Conservation (phyloP, 2,113 vertebrate genomes). For the Cyprinodon variegatus region DNA sequence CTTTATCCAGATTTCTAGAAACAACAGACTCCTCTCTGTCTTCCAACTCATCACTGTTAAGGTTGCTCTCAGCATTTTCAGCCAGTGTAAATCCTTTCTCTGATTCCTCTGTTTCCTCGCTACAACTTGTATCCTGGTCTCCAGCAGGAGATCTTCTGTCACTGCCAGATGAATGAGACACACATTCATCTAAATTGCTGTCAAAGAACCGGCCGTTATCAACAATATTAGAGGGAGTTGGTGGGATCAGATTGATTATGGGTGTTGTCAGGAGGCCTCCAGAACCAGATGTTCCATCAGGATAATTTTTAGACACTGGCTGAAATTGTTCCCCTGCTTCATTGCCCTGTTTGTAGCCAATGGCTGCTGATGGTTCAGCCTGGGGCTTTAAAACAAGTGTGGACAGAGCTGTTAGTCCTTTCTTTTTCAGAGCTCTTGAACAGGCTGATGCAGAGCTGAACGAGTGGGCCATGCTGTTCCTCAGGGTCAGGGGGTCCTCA, state of each 20-base stretch:
- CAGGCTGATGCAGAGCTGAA: slow-evolving; percentile 64
- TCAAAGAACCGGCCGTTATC: slow-evolving; percentile 79
- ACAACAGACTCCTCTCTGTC: slow-evolving; percentile 18
- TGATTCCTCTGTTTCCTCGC: slow-evolving; percentile 12
- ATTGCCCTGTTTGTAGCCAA: slow-evolving; percentile 34
- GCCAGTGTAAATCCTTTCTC: neutral
- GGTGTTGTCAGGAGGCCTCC: slow-evolving; percentile 66
- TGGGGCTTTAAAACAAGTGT: slow-evolving; percentile 61
- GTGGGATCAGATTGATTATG: slow-evolving; percentile 80
- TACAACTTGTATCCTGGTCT: slow-evolving; percentile 47
- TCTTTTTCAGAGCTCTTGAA: slow-evolving; percentile 57
- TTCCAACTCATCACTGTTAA: slow-evolving; percentile 16
- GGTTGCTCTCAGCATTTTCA: neutral
- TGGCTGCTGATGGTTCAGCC: neutral
- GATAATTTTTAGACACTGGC: slow-evolving; percentile 33
- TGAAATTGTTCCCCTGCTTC: slow-evolving; percentile 43
- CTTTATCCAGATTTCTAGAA: slow-evolving; percentile 19
- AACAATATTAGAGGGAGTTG: slow-evolving; percentile 74
- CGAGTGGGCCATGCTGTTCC: slow-evolving; percentile 36
- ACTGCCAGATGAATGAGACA: slow-evolving; percentile 43
- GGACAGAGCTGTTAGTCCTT: slow-evolving; percentile 60
- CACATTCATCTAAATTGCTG: slow-evolving; percentile 66
- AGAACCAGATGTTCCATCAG: slow-evolving; percentile 12
- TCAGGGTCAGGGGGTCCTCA: slow-evolving; percentile 29
- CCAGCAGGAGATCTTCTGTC: slow-evolving; percentile 35